Evolutionary conservation across 2,797 vertebrate genomes (phyloP).

Genomic region (Pristis pectinata): DNA sequence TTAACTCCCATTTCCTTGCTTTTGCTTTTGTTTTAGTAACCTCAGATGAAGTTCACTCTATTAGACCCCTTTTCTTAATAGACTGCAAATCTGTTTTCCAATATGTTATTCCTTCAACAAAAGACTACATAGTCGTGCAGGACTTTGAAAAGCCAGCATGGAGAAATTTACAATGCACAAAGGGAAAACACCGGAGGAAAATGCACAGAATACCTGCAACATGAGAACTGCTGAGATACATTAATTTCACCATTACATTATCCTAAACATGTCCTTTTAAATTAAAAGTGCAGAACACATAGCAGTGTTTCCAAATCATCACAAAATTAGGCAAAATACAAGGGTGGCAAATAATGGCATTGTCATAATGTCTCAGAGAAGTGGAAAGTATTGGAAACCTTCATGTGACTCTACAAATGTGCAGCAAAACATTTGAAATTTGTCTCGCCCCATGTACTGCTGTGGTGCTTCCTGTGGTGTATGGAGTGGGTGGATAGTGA

Average conservation of each 20-base stretch:
- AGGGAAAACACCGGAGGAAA: background rate
- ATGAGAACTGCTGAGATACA: background rate
- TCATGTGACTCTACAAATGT: background rate
- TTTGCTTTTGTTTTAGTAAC: background rate
- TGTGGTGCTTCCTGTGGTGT: background rate
- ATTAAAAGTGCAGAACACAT: background rate
- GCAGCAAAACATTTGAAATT: background rate
- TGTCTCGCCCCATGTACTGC: background rate
- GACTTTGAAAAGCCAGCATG: no score
- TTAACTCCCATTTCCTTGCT: background rate
- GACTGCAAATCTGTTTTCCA: background rate
- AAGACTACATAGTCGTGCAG: background rate
- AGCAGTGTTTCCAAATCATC: background rate
- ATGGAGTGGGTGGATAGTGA: background rate
- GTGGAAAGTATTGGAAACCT: background rate
- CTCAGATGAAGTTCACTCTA: background rate
- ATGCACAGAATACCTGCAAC: background rate
- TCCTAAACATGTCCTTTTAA: background rate
- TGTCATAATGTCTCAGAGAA: background rate
- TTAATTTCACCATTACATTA: background rate
- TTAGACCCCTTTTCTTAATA: background rate
- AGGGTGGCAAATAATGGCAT: background rate
- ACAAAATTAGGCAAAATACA: background rate
- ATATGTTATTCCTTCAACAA: background rate
- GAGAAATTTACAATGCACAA: background rate